These are phyloP conservation scores for Hydra vulgaris DNA, from an alignment of 30 jellyfish, hydroid and myxozoan genomes.

Conservation along the genomic window DNA sequence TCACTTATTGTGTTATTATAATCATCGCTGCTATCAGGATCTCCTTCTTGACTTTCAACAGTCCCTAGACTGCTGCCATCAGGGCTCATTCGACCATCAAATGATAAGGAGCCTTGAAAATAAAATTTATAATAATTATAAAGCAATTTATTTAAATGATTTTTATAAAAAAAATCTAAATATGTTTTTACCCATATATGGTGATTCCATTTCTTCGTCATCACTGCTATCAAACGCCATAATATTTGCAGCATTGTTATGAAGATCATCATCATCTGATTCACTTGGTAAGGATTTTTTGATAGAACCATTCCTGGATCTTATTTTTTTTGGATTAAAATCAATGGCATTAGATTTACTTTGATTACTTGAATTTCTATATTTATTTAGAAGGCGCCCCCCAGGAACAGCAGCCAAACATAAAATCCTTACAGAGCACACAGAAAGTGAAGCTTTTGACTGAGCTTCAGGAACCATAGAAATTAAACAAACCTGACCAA, in stretches of 20 bases:
- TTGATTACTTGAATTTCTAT: background rate
- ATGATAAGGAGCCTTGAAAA: conserved; percentile 50
- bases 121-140: background rate
- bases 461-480: conserved; percentile 97
- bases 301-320: conserved; percentile 22
- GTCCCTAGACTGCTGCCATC: conserved; percentile 98
- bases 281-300: conserved; percentile 82
- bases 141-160: background rate
- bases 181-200: conserved; percentile 51
- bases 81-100: conserved; percentile 99
- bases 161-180: background rate
- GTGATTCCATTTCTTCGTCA: conserved; percentile 61
- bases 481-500: conserved; percentile 90
- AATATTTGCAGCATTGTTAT: conserved; percentile 65
- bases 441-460: conserved; percentile 58
- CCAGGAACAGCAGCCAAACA: conserved; percentile 98
- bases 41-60: conserved; percentile 91
- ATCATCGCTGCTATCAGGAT: conserved; percentile 63
- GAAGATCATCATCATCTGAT: conserved; percentile 74
- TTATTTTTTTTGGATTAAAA: conserved; percentile 10
- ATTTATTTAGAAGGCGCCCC: conserved; percentile 22
- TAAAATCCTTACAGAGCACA: conserved; percentile 95
- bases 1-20: conserved; percentile 56
- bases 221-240: conserved; percentile 83
- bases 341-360: background rate